A percentile compares a stretch with the other conserved stretches of the same genome.
phyloP scores from a whole-genome alignment of 2,113 vertebrate genomes.

The Diadophis punctatus region DNA sequence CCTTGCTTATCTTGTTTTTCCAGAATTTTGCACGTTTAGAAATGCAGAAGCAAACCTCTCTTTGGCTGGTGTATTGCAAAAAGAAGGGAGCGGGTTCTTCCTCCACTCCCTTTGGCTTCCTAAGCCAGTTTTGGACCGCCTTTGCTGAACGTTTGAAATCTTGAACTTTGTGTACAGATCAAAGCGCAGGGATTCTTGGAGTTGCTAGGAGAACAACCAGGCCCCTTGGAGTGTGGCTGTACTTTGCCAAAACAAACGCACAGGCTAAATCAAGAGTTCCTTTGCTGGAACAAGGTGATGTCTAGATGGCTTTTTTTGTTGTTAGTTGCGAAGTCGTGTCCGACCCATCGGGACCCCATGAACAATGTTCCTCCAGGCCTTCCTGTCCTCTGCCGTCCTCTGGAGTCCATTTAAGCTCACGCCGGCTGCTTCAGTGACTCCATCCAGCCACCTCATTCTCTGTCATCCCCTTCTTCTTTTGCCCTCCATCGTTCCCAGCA shows the following conservation, averaged over 20 bases:
- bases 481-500: too few relatives aligned
- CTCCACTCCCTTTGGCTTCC: slow-evolving; percentile 35
- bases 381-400: too few relatives aligned
- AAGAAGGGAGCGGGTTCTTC: slow-evolving; percentile 19
- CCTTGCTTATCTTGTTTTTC: slow-evolving; percentile 5
- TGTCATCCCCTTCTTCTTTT: too few relatives aligned
- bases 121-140: slow-evolving; percentile 30
- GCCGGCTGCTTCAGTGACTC: too few relatives aligned
- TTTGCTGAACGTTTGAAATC: slow-evolving; percentile 23
- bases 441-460: too few relatives aligned
- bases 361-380: too few relatives aligned
- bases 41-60: slow-evolving; percentile 20
- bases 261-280: not conserved
- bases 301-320: not conserved
- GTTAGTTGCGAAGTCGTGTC: too few relatives aligned
- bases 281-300: not conserved
- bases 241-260: not conserved
- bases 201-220: not conserved
- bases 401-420: too few relatives aligned
- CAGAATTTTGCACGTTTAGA: not conserved
- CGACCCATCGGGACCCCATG: too few relatives aligned
- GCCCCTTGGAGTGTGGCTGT: not conserved
- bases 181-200: not conserved
- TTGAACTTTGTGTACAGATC: not conserved
- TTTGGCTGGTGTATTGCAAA: not conserved